Evolutionary conservation across 2,888 invertebrate species (phyloP).

Genomic region (Autographa gamma): DNA sequence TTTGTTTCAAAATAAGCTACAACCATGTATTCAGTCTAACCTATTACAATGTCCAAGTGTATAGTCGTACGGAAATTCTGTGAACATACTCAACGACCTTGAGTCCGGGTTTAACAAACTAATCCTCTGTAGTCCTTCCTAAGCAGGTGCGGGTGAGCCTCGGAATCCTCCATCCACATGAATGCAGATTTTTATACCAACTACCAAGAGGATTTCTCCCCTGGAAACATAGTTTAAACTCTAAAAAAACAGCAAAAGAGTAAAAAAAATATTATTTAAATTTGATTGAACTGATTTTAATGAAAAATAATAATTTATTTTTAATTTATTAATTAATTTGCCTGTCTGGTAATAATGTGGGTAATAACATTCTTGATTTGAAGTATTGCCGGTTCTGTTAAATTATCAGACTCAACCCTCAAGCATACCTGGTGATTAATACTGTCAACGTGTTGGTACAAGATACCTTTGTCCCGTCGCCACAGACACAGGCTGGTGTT

Average conservation of each 20-base stretch:
- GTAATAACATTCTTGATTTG: too few species aligned
- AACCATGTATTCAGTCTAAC: too few species aligned
- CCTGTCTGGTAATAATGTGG: too few species aligned
- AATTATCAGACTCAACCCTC: neutral
- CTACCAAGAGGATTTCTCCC: too few species aligned
- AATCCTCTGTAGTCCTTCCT: neutral
- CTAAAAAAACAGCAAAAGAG: too few species aligned
- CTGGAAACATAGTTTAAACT: too few species aligned
- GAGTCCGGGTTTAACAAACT: neutral
- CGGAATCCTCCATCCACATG: neutral
- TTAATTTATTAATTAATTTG: too few species aligned
- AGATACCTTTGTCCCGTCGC: neutral
- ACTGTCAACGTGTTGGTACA: neutral
- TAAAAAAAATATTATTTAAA: too few species aligned
- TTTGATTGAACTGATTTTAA: too few species aligned
- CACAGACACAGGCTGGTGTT: slow-evolving; percentile 4
- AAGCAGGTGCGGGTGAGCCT: neutral
- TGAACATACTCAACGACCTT: neutral
- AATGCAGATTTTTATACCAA: neutral
- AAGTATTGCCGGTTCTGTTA: too few species aligned
- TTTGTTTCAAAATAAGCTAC: too few species aligned
- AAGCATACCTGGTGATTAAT: neutral
- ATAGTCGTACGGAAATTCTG: neutral
- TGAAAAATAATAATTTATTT: too few species aligned
- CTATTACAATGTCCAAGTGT: neutral